Evolutionary conservation across 2,113 vertebrate genomes (phyloP), one percentile per base, ranked within the genome.

Genomic region (Gymnorhina tibicen): DNA sequence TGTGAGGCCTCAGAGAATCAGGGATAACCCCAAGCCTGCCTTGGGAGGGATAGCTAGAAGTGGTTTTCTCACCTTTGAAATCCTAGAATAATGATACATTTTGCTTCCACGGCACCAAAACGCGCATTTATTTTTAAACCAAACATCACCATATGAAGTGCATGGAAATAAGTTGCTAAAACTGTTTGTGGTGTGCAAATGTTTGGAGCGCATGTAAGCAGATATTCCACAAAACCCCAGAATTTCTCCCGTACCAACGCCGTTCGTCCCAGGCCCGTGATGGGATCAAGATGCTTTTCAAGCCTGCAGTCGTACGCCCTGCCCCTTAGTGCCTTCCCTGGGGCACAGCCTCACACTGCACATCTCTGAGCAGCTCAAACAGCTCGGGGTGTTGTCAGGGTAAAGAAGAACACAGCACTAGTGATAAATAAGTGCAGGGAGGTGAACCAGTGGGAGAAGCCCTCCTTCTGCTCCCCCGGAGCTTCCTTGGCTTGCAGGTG

Each of bases 361-460:
- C 30, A 4, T 27, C 49, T 32, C 42, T 59, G 52, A 70, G 72
- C 46, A 52, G 32, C 59, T 60, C 33, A 7, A 17, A 22, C 13
- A 52, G 33, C 53, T 69, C 44, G 5, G 44, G 66, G 9, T n/a
- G 12, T 41, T 49, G 1, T 4, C 16, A 30, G 24, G 58, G 44
- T 33, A 15, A 77, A 39, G 60, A 42, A 62, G 18, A 20, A 33
- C 0, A 0, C 4, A 44, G 35, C 30, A n/a, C 2, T 3, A 32
- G 26, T 21, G 37, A 47, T 13, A 66, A 62, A 33, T 32, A 58
- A 20, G 12, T 8, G 2, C 27, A 73, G 63, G 49, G 53, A 67
- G 27, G 39, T 67, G 56, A 62, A 15, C 2, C 33, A 18, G 27
- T 28, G 32, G 44, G 24, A 85, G 41, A 37, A 30, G n/a, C 13